Base-by-base conservation (phyloP, 2,113 vertebrate species). In the Hirundichthys speculiger region DNA sequence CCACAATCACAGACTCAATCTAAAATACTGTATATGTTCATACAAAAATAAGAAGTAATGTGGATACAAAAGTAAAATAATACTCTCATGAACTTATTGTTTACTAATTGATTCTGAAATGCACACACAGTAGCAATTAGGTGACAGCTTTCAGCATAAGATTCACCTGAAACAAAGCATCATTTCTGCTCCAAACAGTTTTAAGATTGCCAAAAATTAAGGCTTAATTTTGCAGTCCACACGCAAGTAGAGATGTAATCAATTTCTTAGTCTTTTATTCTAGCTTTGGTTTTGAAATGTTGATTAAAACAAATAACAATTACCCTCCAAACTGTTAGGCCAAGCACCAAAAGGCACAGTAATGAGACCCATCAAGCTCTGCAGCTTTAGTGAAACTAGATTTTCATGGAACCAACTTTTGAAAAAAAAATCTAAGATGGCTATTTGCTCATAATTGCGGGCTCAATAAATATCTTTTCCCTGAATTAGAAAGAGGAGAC, bases 381-480 rank as follows among this genome's bases (percentile, higher is more conserved):
- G 15, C 8, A 62, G 13, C 43, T 30, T n/a, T 11, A 66, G 52
- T 25, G 72, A 27, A 62, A 65, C 6, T 13, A 38, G n/a, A 16
- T 59, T 64, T 54, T 63, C 24, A 69, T 77, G 58, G 42, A 68
- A 77, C 46, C 30, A 21, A 27, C 16, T 69, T n/a, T n/a, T n/a
- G n/a, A n/a, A n/a, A n/a, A 66, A 40, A 72, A 41, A 39, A 50
- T 40, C 16, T n/a, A 13, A 14, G 54, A 63, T 21, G 41, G 39
- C 54, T 45, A n/a, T 59, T 41, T 49, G 42, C 21, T 75, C 67
- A 57, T 63, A 60, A 63, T 15, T 34, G 46, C 46, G 22, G 12
- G 9, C 12, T 73, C 43, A 66, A 59, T 30, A 38, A 56, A 56
- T 62, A 24, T 34, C 13, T 46, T 62, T n/a, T 67, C 25, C 46